These are phyloP conservation scores for Python bivittatus DNA, from an alignment of 2,113 vertebrate species.

Conservation along the genomic window DNA sequence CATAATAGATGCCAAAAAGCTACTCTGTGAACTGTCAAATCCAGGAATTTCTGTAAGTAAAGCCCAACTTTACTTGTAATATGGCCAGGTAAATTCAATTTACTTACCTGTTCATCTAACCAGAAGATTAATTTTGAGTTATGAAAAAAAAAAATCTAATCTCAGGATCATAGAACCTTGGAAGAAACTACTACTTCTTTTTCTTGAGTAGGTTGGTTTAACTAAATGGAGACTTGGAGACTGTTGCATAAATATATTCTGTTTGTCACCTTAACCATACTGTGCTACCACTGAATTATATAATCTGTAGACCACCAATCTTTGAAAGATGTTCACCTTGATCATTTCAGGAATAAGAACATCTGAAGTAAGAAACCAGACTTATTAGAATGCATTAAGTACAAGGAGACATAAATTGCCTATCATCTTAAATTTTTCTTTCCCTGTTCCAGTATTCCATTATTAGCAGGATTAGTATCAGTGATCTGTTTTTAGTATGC, in stretches of 20 bases:
- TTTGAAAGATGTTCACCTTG: background rate
- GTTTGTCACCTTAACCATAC: background rate
- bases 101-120: background rate
- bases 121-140: background rate
- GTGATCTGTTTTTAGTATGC: background rate
- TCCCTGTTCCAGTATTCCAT: background rate
- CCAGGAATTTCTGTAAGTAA: slow-evolving; percentile 94
- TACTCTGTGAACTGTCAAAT: slow-evolving; percentile 92
- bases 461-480: background rate
- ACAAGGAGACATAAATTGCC: background rate
- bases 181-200: background rate
- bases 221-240: background rate
- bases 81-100: background rate
- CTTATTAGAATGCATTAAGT: background rate
- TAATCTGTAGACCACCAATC: background rate
- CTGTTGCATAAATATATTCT: background rate
- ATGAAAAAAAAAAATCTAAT: background rate
- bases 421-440: background rate
- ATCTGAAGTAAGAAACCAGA: background rate
- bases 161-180: background rate
- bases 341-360: background rate
- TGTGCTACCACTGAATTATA: background rate
- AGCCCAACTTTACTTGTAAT: background rate
- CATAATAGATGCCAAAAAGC: slow-evolving; percentile 96
- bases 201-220: background rate